Conservation (phyloP, 2,113 vertebrate species). For the Megatriorchis doriae region DNA sequence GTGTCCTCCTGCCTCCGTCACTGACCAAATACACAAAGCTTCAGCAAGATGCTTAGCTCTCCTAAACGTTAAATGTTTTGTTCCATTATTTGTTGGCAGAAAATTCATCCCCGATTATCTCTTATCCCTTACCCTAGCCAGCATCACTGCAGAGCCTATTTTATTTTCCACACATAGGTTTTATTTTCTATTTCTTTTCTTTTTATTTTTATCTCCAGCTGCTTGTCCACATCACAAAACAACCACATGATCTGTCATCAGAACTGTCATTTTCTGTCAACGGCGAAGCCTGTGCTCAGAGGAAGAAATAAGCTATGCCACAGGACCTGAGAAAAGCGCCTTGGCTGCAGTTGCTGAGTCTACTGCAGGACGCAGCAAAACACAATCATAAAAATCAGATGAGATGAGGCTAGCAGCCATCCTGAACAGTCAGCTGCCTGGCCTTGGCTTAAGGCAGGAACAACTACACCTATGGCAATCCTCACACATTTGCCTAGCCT, state of each 20-base stretch:
- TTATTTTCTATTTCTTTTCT: conserved; percentile 8
- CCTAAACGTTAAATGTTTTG: neutral
- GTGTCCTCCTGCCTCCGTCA: neutral
- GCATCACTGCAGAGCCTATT: neutral
- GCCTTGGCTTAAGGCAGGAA: neutral
- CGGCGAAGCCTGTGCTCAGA: neutral
- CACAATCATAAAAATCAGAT: neutral
- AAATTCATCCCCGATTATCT: neutral
- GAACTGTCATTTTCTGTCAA: conserved; percentile 46
- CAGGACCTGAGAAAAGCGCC: conserved; percentile 39
- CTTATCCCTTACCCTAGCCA: neutral
- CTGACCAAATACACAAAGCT: neutral
- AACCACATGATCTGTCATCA: conserved; percentile 28
- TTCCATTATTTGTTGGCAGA: neutral
- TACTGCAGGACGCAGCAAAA: conserved; percentile 17
- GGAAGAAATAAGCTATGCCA: conserved; percentile 7
- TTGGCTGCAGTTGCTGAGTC: neutral
- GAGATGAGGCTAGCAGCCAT: neutral
- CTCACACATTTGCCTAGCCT: neutral
- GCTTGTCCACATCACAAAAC: conserved; percentile 42
- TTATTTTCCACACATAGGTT: conserved; percentile 5
- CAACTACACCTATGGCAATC: neutral
- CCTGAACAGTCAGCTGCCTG: neutral
- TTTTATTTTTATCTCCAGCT: conserved; percentile 43
- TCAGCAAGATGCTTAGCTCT: neutral